phyloP scores from a whole-genome alignment of 2,888 invertebrate genomes.

The Loripinus fragilis region DNA sequence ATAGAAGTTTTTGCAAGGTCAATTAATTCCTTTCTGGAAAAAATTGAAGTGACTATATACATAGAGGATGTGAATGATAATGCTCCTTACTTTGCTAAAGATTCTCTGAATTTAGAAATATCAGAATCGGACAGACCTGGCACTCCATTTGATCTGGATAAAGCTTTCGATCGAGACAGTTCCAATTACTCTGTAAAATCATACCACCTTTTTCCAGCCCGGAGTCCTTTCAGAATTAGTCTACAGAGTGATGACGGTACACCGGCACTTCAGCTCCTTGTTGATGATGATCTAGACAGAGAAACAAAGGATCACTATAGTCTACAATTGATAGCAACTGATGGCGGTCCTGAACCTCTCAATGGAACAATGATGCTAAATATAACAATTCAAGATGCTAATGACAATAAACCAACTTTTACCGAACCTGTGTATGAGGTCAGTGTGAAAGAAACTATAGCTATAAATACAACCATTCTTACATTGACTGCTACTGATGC shows the following conservation, averaged over 20 bases:
- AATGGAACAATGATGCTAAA: conserved; percentile 66
- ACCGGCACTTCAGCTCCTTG: conserved; percentile 67
- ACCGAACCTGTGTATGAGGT: conserved; percentile 64
- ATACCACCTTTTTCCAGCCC: conserved; percentile 67
- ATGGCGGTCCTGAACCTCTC: conserved; percentile 67
- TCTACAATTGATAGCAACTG: conserved; percentile 70
- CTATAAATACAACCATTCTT: conserved; percentile 64
- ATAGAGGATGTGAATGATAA: conserved; percentile 79
- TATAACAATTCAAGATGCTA: conserved; percentile 71
- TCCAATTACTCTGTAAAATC: conserved; percentile 63
- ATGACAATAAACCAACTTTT: conserved; percentile 75
- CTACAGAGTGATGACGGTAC: conserved; percentile 58
- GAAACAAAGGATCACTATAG: conserved; percentile 68
- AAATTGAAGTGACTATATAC: conserved; percentile 71
- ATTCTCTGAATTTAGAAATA: conserved; percentile 56
- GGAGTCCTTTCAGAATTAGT: conserved; percentile 67
- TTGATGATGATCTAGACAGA: conserved; percentile 68
- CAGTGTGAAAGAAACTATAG: conserved; percentile 68
- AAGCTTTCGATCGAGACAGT: conserved; percentile 71
- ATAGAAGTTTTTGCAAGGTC: conserved; percentile 71
- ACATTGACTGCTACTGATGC: conserved; percentile 91
- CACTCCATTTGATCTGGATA: conserved; percentile 60
- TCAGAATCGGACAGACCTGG: conserved; percentile 70
- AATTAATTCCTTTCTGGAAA: conserved; percentile 69
- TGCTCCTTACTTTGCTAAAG: conserved; percentile 71